phyloP scores from a whole-genome alignment of 2,113 vertebrate genomes.

The Sinocyclocheilus grahami region DNA sequence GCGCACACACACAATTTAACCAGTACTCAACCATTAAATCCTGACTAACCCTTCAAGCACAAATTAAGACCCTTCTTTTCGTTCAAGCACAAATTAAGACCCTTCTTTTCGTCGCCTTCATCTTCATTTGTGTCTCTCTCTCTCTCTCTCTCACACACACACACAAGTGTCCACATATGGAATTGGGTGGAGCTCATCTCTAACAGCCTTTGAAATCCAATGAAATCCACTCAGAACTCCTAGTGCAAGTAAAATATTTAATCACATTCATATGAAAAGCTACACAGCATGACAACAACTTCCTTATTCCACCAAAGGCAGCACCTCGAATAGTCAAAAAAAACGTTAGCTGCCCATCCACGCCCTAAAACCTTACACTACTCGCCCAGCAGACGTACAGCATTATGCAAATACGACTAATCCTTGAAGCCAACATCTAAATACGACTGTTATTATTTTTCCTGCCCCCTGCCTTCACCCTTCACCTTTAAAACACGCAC shows the following conservation, averaged over 20 bases:
- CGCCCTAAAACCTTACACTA: not conserved
- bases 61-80: conserved; percentile 51
- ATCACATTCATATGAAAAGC: conserved; percentile 36
- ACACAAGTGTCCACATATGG: not conserved
- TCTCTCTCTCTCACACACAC: not conserved
- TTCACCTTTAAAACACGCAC: conserved; percentile 32
- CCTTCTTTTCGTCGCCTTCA: not conserved
- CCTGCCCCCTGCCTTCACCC: conserved; percentile 1
- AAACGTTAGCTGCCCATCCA: conserved; percentile 5
- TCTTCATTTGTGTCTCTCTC: conserved; percentile 8
- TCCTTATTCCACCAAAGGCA: conserved; percentile 1
- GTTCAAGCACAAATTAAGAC: conserved; percentile 61
- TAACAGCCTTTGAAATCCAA: conserved; percentile 22
- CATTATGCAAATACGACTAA: conserved; percentile 38
- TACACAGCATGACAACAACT: conserved; percentile 15
- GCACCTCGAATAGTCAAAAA: not conserved
- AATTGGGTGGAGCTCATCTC: conserved; percentile 14
- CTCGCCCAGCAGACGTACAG: conserved; percentile 17
- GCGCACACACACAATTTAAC: conserved; percentile 64
- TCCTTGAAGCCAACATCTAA: conserved; percentile 17
- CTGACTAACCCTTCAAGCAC: conserved; percentile 69
- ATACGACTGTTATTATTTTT: conserved; percentile 37
- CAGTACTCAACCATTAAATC: conserved; percentile 73
- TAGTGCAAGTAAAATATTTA: conserved; percentile 34
- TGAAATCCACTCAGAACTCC: conserved; percentile 37